A percentile compares a stretch with the other conserved stretches of the same genome.
phyloP scores from a whole-genome alignment of 2,113 vertebrate genomes.

The Trogon surrucura region DNA sequence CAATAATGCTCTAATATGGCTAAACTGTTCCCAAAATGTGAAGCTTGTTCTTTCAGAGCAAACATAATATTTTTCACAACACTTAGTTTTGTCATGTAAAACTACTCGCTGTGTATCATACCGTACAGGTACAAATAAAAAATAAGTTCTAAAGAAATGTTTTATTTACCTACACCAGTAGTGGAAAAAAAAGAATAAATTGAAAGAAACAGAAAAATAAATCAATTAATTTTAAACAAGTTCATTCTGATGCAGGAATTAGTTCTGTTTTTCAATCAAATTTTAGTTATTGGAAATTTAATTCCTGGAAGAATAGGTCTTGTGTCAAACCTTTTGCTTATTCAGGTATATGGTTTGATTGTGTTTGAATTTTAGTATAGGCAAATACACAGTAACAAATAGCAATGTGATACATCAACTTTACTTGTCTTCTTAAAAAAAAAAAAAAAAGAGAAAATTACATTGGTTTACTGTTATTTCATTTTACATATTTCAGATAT shows the following conservation, averaged over 20 bases:
- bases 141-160: background rate
- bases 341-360: background rate
- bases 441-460: background rate
- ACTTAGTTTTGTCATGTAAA: background rate
- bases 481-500: background rate
- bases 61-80: background rate
- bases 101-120: background rate
- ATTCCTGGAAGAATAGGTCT: background rate
- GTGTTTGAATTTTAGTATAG: background rate
- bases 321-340: background rate
- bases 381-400: background rate
- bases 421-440: background rate
- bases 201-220: background rate
- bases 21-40: background rate
- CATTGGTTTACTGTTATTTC: background rate
- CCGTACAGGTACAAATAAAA: background rate
- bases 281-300: background rate
- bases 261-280: background rate
- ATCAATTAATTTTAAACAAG: background rate
- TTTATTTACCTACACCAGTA: background rate
- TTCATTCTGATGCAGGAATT: background rate
- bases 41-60: background rate
- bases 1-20: accelerated
- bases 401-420: background rate
- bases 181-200: background rate